phyloP scores from a whole-genome alignment of 2,113 vertebrate genomes.

The Pelecanoides urinatrix region DNA sequence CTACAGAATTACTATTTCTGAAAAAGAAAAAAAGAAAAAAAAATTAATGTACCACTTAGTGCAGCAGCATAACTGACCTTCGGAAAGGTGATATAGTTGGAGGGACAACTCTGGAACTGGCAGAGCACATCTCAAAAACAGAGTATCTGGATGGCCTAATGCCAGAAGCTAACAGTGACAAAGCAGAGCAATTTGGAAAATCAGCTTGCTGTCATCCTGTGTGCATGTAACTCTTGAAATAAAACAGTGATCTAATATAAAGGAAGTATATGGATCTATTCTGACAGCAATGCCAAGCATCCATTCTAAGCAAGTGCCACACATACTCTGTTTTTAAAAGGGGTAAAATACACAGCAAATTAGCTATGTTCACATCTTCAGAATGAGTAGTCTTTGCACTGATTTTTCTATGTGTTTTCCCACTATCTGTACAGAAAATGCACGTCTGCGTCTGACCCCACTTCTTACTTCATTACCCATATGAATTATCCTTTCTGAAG shows the following conservation, averaged over 20 bases:
- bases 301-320: not conserved
- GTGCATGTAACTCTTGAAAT: slow-evolving; percentile 46
- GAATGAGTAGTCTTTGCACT: not conserved
- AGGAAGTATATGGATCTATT: slow-evolving; percentile 32
- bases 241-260: slow-evolving; percentile 51
- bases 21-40: not conserved
- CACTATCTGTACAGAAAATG: not conserved
- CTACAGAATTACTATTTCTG: not conserved
- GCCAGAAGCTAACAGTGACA: slow-evolving; percentile 49
- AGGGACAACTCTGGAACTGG: slow-evolving; percentile 19
- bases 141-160: slow-evolving; percentile 16
- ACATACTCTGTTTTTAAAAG: not conserved
- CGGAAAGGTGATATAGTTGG: not conserved
- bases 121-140: slow-evolving; percentile 10
- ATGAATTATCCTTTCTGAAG: not conserved
- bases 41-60: not conserved
- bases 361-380: not conserved
- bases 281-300: not conserved
- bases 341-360: not conserved
- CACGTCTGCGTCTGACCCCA: not conserved
- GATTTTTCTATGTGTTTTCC: not conserved
- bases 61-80: slow-evolving; percentile 13
- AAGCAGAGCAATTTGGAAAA: slow-evolving; percentile 66
- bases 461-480: not conserved
- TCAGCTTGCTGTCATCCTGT: slow-evolving; percentile 43